Evolutionary conservation across 2,113 vertebrate genomes (phyloP).

Genomic region (Falcunculus frontatus): DNA sequence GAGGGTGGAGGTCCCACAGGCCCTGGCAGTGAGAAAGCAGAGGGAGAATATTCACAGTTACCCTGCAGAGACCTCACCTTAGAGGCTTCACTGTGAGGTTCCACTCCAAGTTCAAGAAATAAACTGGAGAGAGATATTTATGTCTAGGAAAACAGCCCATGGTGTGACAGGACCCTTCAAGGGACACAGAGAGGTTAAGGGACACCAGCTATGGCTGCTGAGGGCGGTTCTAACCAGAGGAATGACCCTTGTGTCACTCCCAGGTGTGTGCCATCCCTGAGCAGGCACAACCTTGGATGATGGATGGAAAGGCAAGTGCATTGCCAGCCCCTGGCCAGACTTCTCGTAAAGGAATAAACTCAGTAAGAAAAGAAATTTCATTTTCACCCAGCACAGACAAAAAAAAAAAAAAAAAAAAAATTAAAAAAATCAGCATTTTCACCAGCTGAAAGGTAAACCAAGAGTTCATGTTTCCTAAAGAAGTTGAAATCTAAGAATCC

Average conservation of each 20-base stretch:
- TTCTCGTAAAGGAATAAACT: not conserved
- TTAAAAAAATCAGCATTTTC: not conserved
- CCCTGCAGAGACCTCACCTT: not conserved
- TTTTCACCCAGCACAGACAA: not conserved
- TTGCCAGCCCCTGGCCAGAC: not conserved
- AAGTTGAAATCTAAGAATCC: not conserved
- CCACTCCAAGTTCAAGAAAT: not conserved
- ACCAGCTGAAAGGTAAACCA: not conserved
- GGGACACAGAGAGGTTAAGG: not conserved
- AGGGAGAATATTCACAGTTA: not conserved
- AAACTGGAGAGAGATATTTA: not conserved
- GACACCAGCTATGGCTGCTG: rapidly evolving
- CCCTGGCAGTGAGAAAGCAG: rapidly evolving
- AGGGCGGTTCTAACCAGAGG: not conserved
- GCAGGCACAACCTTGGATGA: rapidly evolving
- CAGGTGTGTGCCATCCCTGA: not conserved
- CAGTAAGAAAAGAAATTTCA: not conserved
- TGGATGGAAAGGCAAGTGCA: not conserved
- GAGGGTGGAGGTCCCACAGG: not conserved
- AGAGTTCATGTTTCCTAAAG: not conserved
- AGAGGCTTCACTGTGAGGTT: not conserved
- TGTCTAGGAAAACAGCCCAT: not conserved
- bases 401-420: not conserved
- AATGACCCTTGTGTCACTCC: not conserved
- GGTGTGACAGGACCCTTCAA: not conserved